phyloP scores from a whole-genome alignment of 1,140 invertebrate species.

The Oryctes rhinoceros region DNA sequence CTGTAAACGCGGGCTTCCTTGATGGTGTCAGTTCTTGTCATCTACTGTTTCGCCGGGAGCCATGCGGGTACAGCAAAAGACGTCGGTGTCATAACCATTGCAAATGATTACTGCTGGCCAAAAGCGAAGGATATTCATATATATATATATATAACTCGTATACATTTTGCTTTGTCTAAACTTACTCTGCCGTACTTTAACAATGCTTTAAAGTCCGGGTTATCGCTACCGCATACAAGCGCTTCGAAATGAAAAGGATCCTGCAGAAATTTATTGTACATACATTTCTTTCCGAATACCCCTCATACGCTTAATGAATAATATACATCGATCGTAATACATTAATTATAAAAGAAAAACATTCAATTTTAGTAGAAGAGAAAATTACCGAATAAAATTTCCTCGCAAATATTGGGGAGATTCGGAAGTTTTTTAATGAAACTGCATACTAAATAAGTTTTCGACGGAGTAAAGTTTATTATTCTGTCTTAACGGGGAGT shows the following conservation, averaged over 20 bases:
- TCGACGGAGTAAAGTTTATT: slow-evolving; percentile 33
- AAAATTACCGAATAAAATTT: slow-evolving; percentile 32
- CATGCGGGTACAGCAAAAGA: slow-evolving; percentile 37
- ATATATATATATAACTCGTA: slow-evolving; percentile 25
- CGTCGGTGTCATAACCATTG: slow-evolving; percentile 31
- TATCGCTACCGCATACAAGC: neutral
- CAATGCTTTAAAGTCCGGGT: neutral
- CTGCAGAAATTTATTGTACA: neutral
- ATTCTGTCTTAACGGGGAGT: slow-evolving; percentile 38
- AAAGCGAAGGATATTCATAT: slow-evolving; percentile 3
- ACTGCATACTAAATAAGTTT: slow-evolving; percentile 39
- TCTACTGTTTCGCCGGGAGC: neutral
- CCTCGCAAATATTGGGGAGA: slow-evolving; percentile 18
- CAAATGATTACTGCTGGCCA: slow-evolving; percentile 34
- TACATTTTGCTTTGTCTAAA: slow-evolving; percentile 26
- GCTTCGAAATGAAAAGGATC: too few relatives aligned
- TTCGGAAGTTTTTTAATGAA: slow-evolving; percentile 30
- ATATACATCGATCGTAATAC: neutral
- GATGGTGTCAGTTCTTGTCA: slow-evolving; percentile 38
- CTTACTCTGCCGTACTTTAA: slow-evolving; percentile 8
- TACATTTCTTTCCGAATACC: neutral
- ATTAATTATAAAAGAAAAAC: slow-evolving; percentile 2
- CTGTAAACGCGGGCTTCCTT: slow-evolving; percentile 28
- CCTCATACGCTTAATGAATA: neutral
- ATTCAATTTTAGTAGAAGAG: neutral